Conservation (phyloP, 2,888 invertebrate species). For the Cyaniris semiargus region DNA sequence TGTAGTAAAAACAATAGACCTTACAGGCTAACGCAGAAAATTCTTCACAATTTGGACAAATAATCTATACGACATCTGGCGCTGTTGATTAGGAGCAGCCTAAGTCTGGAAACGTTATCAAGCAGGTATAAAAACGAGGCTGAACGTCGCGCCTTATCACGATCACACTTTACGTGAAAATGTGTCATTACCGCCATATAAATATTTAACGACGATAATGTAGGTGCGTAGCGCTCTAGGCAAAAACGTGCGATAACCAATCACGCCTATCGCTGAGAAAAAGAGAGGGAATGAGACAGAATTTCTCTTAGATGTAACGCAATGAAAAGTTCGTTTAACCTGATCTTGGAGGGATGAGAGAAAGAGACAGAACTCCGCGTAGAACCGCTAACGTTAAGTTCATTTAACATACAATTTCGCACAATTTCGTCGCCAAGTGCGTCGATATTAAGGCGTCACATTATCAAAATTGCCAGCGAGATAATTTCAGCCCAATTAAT, state of each 20-base stretch:
- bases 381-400: not conserved
- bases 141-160: constrained; percentile 56
- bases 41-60: not conserved
- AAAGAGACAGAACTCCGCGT: not conserved
- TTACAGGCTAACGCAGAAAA: not conserved
- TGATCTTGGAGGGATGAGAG: not conserved
- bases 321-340: not conserved
- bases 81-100: constrained; percentile 57
- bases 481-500: constrained; percentile 56
- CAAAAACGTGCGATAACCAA: constrained; percentile 7
- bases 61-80: constrained; percentile 55
- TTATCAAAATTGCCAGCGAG: constrained; percentile 49
- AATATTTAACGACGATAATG: constrained; percentile 9
- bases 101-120: constrained; percentile 65
- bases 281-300: not conserved
- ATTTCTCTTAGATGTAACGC: not conserved
- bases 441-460: constrained; percentile 39
- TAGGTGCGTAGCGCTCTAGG: not conserved
- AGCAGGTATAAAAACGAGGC: constrained; percentile 68
- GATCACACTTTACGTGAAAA: constrained; percentile 48
- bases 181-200: constrained; percentile 27
- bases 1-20: too few species aligned
- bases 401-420: not conserved
- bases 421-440: not conserved
- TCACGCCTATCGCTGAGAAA: not conserved